Percentiles rank a stretch among this genome's conserved stretches.
Evolutionary conservation across 2,797 vertebrate species (phyloP).

Genomic region (Oophaga sylvatica): DNA sequence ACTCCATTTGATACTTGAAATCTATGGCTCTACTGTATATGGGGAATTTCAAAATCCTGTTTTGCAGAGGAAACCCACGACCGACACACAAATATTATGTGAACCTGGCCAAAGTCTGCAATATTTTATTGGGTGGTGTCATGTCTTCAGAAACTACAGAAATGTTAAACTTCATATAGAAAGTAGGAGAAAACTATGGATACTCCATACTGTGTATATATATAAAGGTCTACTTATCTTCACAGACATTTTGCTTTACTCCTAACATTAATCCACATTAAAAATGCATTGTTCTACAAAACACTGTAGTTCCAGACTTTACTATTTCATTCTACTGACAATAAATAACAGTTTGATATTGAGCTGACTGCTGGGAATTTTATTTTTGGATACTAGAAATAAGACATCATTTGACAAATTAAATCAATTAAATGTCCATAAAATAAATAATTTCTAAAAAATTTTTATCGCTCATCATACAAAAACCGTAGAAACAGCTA

Average conservation of each 20-base stretch:
- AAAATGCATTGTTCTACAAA: background rate
- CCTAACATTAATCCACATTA: background rate
- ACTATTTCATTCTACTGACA: background rate
- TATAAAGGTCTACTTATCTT: background rate
- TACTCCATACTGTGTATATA: background rate
- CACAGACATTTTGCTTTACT: background rate
- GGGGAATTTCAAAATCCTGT: too few species aligned
- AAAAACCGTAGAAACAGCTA: background rate
- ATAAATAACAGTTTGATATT: constrained; percentile 4
- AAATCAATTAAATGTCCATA: background rate
- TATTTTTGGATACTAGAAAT: background rate
- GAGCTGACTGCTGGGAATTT: background rate
- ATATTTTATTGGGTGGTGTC: background rate
- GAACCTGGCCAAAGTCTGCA: background rate
- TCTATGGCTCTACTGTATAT: too few species aligned
- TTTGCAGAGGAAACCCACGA: too few species aligned
- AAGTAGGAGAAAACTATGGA: background rate
- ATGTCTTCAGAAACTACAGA: background rate
- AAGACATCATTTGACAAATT: background rate
- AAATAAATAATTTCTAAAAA: background rate
- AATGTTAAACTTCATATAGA: background rate
- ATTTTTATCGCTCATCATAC: background rate
- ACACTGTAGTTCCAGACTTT: background rate
- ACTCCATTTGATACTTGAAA: too few species aligned
- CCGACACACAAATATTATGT: too few species aligned